Conservation (phyloP, 2,797 vertebrate genomes). For the Dromococcyx pavoninus region DNA sequence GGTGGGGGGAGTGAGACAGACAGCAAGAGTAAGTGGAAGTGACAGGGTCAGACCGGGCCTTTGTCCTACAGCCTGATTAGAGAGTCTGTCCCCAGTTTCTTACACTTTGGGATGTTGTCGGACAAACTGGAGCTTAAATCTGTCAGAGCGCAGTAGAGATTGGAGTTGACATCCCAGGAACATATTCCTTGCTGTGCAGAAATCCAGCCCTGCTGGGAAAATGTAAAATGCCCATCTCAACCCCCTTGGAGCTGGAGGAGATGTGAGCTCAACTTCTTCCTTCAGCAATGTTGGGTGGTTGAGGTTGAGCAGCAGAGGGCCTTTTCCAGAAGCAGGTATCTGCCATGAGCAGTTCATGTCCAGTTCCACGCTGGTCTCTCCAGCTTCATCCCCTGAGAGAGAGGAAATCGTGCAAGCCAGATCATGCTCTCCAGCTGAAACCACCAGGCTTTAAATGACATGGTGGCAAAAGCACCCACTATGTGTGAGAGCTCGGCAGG, state of each 20-base stretch:
- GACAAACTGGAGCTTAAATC: constrained; percentile 93
- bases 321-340: not conserved
- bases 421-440: not conserved
- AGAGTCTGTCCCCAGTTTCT: constrained; percentile 91
- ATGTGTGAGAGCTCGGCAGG: accelerated
- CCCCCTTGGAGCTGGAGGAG: constrained; percentile 33
- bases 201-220: constrained; percentile 77
- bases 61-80: constrained; percentile 96
- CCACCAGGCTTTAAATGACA: not conserved
- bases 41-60: constrained; percentile 96
- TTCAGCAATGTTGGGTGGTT: not conserved
- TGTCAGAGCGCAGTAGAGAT: constrained; percentile 79
- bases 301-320: not conserved
- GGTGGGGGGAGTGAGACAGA: constrained; percentile 79
- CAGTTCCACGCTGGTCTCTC: not conserved
- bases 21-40: constrained; percentile 92
- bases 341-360: not conserved
- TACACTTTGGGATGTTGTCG: constrained; percentile 94
- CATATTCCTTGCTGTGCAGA: constrained; percentile 76
- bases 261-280: constrained; percentile 4
- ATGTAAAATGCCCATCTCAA: constrained; percentile 36
- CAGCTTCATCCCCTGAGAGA: not conserved
- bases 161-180: constrained; percentile 79
- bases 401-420: not conserved
- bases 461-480: not conserved